Evolutionary conservation across 2,113 vertebrate genomes (phyloP), one percentile per base, ranked within the genome.

Genomic region (Oxyura jamaicensis): DNA sequence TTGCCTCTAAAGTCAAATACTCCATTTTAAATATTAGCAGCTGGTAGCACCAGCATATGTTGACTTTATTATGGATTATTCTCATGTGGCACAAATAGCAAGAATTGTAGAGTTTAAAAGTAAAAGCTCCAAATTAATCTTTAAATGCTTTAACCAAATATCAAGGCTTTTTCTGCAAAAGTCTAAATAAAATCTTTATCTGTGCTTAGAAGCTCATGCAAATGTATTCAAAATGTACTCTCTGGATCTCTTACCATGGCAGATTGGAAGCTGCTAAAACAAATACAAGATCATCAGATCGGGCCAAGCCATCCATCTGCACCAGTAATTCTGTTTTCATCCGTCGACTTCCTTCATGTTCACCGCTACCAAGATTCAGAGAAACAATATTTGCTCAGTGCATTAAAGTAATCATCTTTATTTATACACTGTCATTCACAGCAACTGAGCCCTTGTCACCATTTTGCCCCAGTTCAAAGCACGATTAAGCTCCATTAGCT

Each of bases 301-400:
- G 98, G 8, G 99, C 98, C 94, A 99, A 97, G 68, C 99, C 99
- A 31, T 99, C 99, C 99, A 99, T 99, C 98, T 99, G 99, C 75
- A 99, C 98, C 97, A 99, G 97, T 52, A 99, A 97, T 98, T 99
- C 99, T 0, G 99, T 99, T 98, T 99, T 99, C 99, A 99, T 99
- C 96, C 99, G 98, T 25, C 98, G 98, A 93, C 99, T 99, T 86
- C 99, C 99, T 96, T 99, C 99, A 1, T 99, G 99, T 75, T 99
- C 99, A 29, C 98, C 98, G n/a, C 99, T 99, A 83, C 76, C 86
- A 86, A 90, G 87, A 96, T 79, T 72, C 39, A 95, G 80, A 92
- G 67, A 88, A 84, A 89, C 2, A 36, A 73, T 71, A 84, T 78
- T 93, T 89, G 86, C 72, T 72, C 69, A 11, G 66, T 59, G 78